These are phyloP conservation scores for Cremastobaeus sp. DNA, from an alignment of 2,888 invertebrate species.

Conservation along the genomic window DNA sequence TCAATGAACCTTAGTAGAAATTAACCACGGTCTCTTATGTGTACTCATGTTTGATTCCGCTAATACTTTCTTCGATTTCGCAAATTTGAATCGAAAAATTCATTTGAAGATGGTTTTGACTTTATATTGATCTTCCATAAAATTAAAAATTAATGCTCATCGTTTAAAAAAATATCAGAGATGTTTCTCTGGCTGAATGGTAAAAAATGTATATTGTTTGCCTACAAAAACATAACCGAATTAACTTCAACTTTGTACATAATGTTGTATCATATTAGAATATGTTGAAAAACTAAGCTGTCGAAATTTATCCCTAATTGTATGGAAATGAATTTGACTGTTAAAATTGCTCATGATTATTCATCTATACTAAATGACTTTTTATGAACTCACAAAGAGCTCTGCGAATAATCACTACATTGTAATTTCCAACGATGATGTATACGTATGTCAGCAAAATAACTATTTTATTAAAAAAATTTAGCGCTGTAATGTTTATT, in stretches of 20 bases:
- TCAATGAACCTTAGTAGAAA: conserved; percentile 17
- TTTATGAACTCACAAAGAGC: background rate
- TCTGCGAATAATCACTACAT: background rate
- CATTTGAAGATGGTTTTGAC: too few relatives aligned
- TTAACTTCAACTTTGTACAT: conserved; percentile 27
- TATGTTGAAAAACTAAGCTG: background rate
- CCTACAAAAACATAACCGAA: conserved; percentile 3
- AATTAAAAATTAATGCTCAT: too few relatives aligned
- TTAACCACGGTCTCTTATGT: conserved; percentile 1
- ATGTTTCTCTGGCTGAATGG: too few relatives aligned
- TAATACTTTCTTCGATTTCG: background rate
- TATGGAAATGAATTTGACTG: conserved; percentile 25
- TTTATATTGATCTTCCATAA: too few relatives aligned
- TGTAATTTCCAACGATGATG: background rate
- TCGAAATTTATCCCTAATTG: conserved; percentile 40
- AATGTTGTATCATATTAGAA: conserved; percentile 5
- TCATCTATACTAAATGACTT: conserved; percentile 2
- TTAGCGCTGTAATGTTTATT: too few relatives aligned
- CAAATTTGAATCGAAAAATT: background rate
- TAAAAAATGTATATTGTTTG: too few relatives aligned
- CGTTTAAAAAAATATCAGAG: too few relatives aligned
- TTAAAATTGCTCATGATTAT: conserved; percentile 8
- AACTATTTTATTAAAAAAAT: too few relatives aligned
- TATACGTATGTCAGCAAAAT: conserved; percentile 7
- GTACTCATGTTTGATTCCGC: background rate